Evolutionary conservation across 2,888 invertebrate species (phyloP).

Genomic region (Listrodromus nycthemerus): DNA sequence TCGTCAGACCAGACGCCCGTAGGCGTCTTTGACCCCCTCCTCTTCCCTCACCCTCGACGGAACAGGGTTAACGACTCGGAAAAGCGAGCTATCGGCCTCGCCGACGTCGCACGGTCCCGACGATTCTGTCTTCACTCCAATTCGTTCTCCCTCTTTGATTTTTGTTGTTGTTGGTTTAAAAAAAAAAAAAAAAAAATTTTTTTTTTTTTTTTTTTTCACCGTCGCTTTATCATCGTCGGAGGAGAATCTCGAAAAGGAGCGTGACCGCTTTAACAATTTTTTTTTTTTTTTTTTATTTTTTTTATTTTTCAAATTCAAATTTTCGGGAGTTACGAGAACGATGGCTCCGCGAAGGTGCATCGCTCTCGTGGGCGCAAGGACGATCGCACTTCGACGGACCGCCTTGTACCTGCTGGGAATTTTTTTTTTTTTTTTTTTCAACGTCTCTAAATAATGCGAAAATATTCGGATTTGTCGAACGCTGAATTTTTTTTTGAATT

Average conservation of each 20-base stretch:
- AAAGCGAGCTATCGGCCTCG: slow-evolving; percentile 72
- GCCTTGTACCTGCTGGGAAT: not conserved
- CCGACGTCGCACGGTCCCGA: slow-evolving; percentile 67
- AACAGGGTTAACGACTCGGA: slow-evolving; percentile 72
- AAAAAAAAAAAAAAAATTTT: no score
- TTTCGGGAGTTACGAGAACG: slow-evolving; percentile 53
- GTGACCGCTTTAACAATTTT: not conserved
- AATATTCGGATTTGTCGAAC: not conserved
- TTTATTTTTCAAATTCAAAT: slow-evolving; percentile 50
- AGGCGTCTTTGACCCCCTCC: slow-evolving; percentile 66
- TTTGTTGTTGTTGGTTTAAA: no score
- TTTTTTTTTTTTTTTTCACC: slow-evolving; percentile 45
- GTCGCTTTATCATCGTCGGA: slow-evolving; percentile 57
- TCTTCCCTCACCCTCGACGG: slow-evolving; percentile 52
- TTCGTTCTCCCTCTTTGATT: slow-evolving; percentile 19
- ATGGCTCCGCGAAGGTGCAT: slow-evolving; percentile 49
- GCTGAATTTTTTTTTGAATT: no score
- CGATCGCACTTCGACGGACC: not conserved
- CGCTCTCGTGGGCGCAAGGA: slow-evolving; percentile 34
- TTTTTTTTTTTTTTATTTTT: slow-evolving; percentile 33
- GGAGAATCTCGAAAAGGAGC: not conserved
- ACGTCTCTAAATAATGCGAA: no score
- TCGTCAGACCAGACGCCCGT: slow-evolving; percentile 68
- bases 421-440: not conserved
- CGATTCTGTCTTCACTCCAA: slow-evolving; percentile 66